Conservation (phyloP, 2,888 invertebrate species). For the Mechanitis mazaeus region DNA sequence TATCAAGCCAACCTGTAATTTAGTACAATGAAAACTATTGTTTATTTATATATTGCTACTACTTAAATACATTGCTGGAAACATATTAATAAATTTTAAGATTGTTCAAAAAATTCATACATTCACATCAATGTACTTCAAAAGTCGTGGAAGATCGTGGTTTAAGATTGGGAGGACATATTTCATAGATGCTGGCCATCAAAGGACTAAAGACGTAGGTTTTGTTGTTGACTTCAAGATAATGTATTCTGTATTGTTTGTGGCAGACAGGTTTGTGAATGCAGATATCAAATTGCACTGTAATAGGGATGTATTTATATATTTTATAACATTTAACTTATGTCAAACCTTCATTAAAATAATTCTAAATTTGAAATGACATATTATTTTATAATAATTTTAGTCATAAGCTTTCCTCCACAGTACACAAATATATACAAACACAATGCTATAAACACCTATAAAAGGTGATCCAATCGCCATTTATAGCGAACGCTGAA, state of each 20-base stretch:
- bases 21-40: not conserved
- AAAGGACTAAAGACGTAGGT: slow-evolving; percentile 39
- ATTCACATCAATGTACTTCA: slow-evolving; percentile 8
- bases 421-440: not conserved
- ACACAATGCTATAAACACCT: not conserved
- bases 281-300: slow-evolving; percentile 46
- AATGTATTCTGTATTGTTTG: slow-evolving; percentile 71
- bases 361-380: not conserved
- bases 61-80: slow-evolving; percentile 7
- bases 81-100: not conserved
- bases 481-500: slow-evolving; percentile 8
- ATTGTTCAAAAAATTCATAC: not conserved
- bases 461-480: not conserved
- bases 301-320: slow-evolving; percentile 34
- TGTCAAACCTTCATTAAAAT: not conserved
- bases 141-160: not conserved
- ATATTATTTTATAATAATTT: not conserved
- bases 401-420: not conserved
- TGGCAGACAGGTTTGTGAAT: slow-evolving; percentile 58
- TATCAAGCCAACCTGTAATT: slow-evolving; percentile 3
- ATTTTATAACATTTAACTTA: not conserved
- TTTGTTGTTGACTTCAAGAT: slow-evolving; percentile 56
- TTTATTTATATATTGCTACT: not conserved
- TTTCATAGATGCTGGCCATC: slow-evolving; percentile 28
- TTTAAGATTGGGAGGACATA: slow-evolving; percentile 13